Percentiles rank a stretch among this genome's conserved stretches.
Evolutionary conservation across 1,140 invertebrate species (phyloP).

Genomic region (Drosophila leontia): DNA sequence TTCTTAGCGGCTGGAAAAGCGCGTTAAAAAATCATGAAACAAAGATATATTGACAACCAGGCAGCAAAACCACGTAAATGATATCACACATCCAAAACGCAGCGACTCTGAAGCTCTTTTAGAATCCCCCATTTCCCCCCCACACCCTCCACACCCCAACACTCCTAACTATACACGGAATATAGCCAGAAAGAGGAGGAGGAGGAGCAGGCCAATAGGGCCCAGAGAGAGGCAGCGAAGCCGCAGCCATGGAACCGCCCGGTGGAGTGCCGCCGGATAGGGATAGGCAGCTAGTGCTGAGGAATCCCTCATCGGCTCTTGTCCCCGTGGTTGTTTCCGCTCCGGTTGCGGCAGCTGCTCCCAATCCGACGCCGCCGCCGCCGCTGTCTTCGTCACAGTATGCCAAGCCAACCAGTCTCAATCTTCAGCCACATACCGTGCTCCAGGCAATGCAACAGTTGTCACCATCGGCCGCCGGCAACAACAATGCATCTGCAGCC

Average conservation of each 20-base stretch:
- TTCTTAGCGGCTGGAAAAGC: neutral
- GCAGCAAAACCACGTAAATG: conserved; percentile 19
- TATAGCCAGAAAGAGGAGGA: conserved; percentile 13
- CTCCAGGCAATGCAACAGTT: conserved; percentile 44
- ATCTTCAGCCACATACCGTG: conserved; percentile 28
- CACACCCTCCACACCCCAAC: too few relatives aligned
- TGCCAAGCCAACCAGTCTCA: conserved; percentile 55
- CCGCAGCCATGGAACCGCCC: conserved; percentile 74
- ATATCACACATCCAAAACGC: conserved; percentile 4
- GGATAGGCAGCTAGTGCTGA: conserved; percentile 64
- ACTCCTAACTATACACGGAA: neutral
- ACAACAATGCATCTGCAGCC: conserved; percentile 31
- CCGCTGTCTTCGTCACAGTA: neutral
- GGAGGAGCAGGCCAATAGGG: conserved; percentile 2
- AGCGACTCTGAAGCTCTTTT: conserved; percentile 11
- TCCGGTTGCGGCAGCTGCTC: conserved; percentile 8
- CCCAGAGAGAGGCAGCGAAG: conserved; percentile 21
- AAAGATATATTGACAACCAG: neutral
- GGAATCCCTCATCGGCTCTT: conserved; percentile 36
- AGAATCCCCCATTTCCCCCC: neutral
- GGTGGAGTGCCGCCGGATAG: conserved; percentile 67
- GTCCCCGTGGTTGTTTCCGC: conserved; percentile 28
- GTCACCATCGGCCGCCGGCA: conserved; percentile 23
- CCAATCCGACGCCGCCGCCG: neutral
- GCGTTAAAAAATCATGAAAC: conserved; percentile 15